Evolutionary conservation across 2,888 invertebrate genomes (phyloP), one percentile per base, ranked within the genome.

Genomic region (Ophonus ardosiacus): DNA sequence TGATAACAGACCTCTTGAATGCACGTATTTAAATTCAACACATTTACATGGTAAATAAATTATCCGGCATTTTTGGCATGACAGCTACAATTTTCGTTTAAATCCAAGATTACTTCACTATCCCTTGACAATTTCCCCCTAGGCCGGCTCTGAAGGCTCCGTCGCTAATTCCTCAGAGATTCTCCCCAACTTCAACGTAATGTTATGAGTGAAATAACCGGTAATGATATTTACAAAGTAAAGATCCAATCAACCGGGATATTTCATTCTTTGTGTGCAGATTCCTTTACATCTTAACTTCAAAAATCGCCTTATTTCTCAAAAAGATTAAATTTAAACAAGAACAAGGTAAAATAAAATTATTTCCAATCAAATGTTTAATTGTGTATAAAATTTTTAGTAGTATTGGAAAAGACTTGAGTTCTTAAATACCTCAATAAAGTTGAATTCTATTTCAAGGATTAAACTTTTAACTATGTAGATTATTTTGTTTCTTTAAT

Each of bases 161-260:
- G 43, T n/a, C 61, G 83, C 65, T 78, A 84, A 84, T 84, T 84
- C 84, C 65, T 24, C 7, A n/a, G 65, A 65, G 84, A 78, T 78
- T 78, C 18, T n/a, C 65, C 65, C 61, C 63, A 24, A 78, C 61
- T 84, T 78, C 38, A 76, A 51, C 31, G 21, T 84, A 83, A 83
- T 78, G 65, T 84, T 84, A 84, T 84, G 78, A 84, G 76, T 78
- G 24, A 63, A 78, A 84, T 84, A 71, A 61, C 76, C 76, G 18
- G 40, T 84, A 78, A 84, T 84, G 84, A 84, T 84, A 78, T 84
- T 84, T 84, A 84, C 84, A 84, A 84, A 84, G 84, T 84, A 84
- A 43, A 84, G 84, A 84, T 84, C 61, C 76, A 63, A 84, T 78
- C 84, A 68, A 56, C 24, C 56, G 18, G 18, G 71, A 74, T 74